A percentile compares a stretch with the other conserved stretches of the same genome.
phyloP scores from a whole-genome alignment of 2,797 vertebrate species.

The Silurus aristotelis region DNA sequence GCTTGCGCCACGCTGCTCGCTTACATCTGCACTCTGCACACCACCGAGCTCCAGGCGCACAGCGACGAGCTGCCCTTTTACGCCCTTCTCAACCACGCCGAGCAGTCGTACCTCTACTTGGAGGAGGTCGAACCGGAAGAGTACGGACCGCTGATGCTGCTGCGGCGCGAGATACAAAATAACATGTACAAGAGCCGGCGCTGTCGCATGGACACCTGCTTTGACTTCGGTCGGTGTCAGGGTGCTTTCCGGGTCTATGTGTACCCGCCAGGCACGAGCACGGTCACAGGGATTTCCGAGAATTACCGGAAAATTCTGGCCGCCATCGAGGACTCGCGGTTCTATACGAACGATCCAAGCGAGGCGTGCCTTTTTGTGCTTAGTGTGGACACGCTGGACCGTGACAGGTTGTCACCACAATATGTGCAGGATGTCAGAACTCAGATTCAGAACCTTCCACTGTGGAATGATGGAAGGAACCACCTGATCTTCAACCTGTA shows the following conservation, averaged over 20 bases:
- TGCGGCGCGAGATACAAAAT: slow-evolving; percentile 73
- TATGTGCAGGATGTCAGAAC: slow-evolving; percentile 73
- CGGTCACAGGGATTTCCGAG: slow-evolving; percentile 72
- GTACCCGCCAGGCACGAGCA: slow-evolving; percentile 75
- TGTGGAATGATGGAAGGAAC: slow-evolving; percentile 80
- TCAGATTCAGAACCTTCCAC: slow-evolving; percentile 76
- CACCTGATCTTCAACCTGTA: slow-evolving; percentile 83
- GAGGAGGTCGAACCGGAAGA: slow-evolving; percentile 79
- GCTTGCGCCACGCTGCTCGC: slow-evolving; percentile 80
- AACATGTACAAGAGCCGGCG: slow-evolving; percentile 78
- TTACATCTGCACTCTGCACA: slow-evolving; percentile 80
- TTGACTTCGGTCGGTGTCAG: slow-evolving; percentile 77
- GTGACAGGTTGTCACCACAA: slow-evolving; percentile 78
- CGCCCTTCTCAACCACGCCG: slow-evolving; percentile 44
- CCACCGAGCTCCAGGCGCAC: slow-evolving; percentile 74
- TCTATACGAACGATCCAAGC: slow-evolving; percentile 72
- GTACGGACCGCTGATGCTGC: slow-evolving; percentile 73
- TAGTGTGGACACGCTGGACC: slow-evolving; percentile 78
- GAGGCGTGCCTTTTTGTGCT: slow-evolving; percentile 78
- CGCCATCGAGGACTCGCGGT: slow-evolving; percentile 76
- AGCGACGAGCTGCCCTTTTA: slow-evolving; percentile 55
- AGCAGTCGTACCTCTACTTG: slow-evolving; percentile 76
- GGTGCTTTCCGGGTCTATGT: slow-evolving; percentile 75
- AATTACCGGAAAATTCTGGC: slow-evolving; percentile 80
- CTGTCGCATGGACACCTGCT: slow-evolving; percentile 83